These are phyloP conservation scores for Oscheius sp. DNA, from an alignment of 2,888 invertebrate genomes.

Conservation along the genomic window DNA sequence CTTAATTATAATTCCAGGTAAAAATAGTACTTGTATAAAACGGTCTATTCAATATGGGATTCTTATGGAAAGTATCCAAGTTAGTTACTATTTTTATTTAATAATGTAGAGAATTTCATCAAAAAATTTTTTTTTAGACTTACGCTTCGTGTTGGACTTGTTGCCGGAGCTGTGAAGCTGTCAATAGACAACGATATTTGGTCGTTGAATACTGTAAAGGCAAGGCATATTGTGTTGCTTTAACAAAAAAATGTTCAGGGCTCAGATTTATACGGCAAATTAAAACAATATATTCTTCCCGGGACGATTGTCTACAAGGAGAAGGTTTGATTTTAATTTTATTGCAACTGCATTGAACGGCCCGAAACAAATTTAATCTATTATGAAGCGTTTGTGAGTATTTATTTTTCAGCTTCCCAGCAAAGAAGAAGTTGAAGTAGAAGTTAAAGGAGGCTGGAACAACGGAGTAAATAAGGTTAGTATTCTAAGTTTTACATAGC, in stretches of 20 bases:
- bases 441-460: slow-evolving; percentile 63
- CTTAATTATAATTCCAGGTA: neutral
- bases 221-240: neutral
- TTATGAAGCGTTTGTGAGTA: no score
- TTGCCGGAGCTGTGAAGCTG: slow-evolving; percentile 64
- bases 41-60: slow-evolving; percentile 33
- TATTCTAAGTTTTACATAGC: neutral
- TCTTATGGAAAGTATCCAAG: slow-evolving; percentile 41
- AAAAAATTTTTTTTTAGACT: slow-evolving; percentile 38
- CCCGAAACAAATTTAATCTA: slow-evolving; percentile 7
- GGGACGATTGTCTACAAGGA: slow-evolving; percentile 66
- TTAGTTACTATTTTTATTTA: slow-evolving; percentile 22
- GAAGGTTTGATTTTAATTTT: slow-evolving; percentile 42
- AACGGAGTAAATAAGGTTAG: slow-evolving; percentile 54
- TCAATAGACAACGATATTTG: slow-evolving; percentile 66
- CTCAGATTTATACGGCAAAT: slow-evolving; percentile 56
- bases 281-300: slow-evolving; percentile 64
- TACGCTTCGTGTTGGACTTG: slow-evolving; percentile 58
- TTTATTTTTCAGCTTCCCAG: slow-evolving; percentile 55
- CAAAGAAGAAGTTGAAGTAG: slow-evolving; percentile 55
- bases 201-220: slow-evolving; percentile 60
- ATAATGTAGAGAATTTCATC: neutral
- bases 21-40: neutral
- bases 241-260: slow-evolving; percentile 37
- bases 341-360: neutral